A percentile compares a stretch with the other conserved stretches of the same genome.
phyloP scores from a whole-genome alignment of 2,888 invertebrate species.

The Acleris laterana region DNA sequence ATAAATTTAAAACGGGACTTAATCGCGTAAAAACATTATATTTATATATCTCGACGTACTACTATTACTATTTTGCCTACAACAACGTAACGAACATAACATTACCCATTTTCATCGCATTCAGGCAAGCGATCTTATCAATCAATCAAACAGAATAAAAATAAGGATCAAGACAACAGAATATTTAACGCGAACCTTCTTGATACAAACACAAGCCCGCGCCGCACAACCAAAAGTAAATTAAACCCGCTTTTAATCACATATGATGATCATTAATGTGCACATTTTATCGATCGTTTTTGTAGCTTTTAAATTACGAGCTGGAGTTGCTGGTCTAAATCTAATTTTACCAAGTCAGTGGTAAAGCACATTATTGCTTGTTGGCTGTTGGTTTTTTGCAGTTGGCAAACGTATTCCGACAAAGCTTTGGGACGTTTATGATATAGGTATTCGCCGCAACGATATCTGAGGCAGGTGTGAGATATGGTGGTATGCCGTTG shows the following conservation, averaged over 20 bases:
- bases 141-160: constrained; percentile 10
- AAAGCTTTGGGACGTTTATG: constrained; percentile 43
- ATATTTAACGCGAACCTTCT: background rate
- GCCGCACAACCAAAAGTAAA: constrained; percentile 19
- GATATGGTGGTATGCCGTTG: constrained; percentile 42
- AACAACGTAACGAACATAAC: constrained; percentile 26
- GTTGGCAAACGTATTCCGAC: constrained; percentile 44
- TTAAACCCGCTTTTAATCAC: constrained; percentile 7
- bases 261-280: constrained; percentile 24
- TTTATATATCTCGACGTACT: too few species aligned
- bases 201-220: constrained; percentile 1
- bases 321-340: constrained; percentile 6
- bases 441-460: constrained; percentile 38
- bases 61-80: too few species aligned
- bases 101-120: too few species aligned
- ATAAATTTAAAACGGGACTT: too few species aligned
- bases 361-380: constrained; percentile 36
- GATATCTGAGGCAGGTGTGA: constrained; percentile 49
- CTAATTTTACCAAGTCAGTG: constrained; percentile 2
- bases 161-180: background rate
- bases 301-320: constrained; percentile 23
- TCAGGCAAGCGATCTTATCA: constrained; percentile 17
- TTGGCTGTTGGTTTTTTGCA: constrained; percentile 34
- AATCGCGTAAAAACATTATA: too few species aligned
- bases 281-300: constrained; percentile 27